Conservation (phyloP, 92 coral and sea anemone genomes). For the Porites cylindrica region DNA sequence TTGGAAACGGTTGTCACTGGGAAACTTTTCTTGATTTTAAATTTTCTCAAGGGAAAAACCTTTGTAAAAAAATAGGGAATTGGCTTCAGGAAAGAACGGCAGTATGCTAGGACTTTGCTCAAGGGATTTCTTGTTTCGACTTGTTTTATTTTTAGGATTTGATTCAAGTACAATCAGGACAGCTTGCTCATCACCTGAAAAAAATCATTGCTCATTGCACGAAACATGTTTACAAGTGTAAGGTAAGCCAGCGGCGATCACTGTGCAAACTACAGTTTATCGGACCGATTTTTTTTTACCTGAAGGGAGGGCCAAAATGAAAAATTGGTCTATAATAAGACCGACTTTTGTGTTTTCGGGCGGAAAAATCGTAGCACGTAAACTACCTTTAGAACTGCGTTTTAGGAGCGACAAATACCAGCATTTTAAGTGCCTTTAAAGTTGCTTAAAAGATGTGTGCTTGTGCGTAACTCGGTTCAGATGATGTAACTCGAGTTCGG, state of each 20-base stretch:
- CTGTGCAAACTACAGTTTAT: background rate
- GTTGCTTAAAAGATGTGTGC: too few relatives aligned
- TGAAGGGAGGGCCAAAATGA: too few relatives aligned
- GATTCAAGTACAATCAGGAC: constrained; percentile 95
- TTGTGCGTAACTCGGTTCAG: too few relatives aligned
- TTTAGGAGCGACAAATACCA: background rate
- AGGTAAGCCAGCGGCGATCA: constrained; percentile 51
- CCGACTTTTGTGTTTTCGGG: background rate
- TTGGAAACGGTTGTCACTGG: too few relatives aligned
- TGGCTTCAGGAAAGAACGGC: too few relatives aligned
- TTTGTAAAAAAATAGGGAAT: too few relatives aligned
- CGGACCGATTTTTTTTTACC: too few relatives aligned
- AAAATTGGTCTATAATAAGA: too few relatives aligned
- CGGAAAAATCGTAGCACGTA: background rate
- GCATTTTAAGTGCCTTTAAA: background rate
- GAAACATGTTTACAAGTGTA: constrained; percentile 96
- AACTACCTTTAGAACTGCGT: background rate
- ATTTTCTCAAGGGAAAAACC: too few relatives aligned
- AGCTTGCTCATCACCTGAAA: constrained; percentile 95
- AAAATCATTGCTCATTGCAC: constrained; percentile 92
- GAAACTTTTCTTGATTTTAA: too few relatives aligned
- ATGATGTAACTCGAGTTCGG: too few relatives aligned
- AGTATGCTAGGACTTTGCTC: too few relatives aligned
- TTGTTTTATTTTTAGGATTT: constrained; percentile 72
- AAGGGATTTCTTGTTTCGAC: background rate